Evolutionary conservation across 2,113 vertebrate species (phyloP), one percentile per base, ranked within the genome.

Genomic region (Notothenia rossii): DNA sequence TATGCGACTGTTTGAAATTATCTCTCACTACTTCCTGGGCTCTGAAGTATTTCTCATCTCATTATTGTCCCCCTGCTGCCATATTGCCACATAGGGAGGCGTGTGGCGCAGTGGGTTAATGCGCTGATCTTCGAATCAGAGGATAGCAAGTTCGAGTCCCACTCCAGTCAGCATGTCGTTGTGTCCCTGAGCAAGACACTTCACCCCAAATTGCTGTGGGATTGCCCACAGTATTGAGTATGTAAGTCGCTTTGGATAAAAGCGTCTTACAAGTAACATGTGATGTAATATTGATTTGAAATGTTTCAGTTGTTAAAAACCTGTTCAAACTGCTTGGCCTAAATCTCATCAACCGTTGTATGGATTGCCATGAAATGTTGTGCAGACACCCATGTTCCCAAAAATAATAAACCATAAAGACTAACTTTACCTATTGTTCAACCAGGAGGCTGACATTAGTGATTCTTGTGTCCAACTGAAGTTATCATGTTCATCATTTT

Each of bases 1-100:
- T 71, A 69, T 67, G 33, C 15, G 15, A 82, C 84, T 81, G 72
- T 88, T 76, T 81, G 61, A 88, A 87, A 87, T 68, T 25, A 77
- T 77, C 20, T 69, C 22, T 11, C 53, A 54, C 11, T 20, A 48
- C 65, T 82, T 67, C 70, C 55, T 55, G 25, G 69, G 72, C 77
- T 82, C 18, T 55, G 48, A 72, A 85, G 45, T 69, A 20, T 73
- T 77, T 78, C 49, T 75, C 65, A 73, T 85, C 74, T 77, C 43
- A 45, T 75, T 86, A 85, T 71, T 12, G 53, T 63, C n/a, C 15
- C 50, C 46, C 17, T 77, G 61, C 73, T 79, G 53, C n/a, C 7
- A 29, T n/a, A n/a, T n/a, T n/a, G n/a, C n/a, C n/a, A n/a, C n/a
- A n/a, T n/a, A n/a, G n/a, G n/a, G n/a, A n/a, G n/a, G n/a, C n/a